Base-by-base conservation (phyloP, 2,797 vertebrate species). In the Hippocampus kuda region DNA sequence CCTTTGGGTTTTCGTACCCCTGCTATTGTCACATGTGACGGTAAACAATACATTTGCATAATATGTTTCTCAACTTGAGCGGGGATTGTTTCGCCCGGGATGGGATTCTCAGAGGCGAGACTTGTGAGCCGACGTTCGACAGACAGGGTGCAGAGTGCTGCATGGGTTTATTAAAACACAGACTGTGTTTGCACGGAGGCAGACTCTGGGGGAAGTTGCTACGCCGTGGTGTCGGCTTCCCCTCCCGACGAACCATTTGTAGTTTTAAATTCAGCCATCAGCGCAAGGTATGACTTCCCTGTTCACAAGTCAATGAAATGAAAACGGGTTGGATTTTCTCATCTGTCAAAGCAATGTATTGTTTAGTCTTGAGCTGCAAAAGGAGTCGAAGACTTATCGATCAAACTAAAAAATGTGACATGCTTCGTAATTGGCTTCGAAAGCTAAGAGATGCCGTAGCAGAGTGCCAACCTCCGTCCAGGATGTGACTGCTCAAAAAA, bases 11-110 rank as follows among this genome's bases (percentile, higher is more conserved):
- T 83, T 72, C 61, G 13, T 81, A 80, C 79, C 79, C 85, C 83
- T 18, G 78, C 81, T 84, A 79, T 82, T 84, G 83, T 88, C 83
- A 81, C 78, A 86, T 74, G 75, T 61, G 87, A 86, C 72, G 75
- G 86, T 84, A 86, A 88, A 87, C 85, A 88, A 81, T 69, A 59
- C 70, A 86, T 89, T 90, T 88, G 82, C 84, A 87, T 89, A 85
- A 84, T 84, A 77, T 76, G 83, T 77, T 79, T 80, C 79, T 85
- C 85, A 78, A 88, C 84, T 65, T 82, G 76, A 80, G 80, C 27
- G 68, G 69, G 76, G 77, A 76, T 38, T 84, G 77, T 79, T 74
- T 77, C 76, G 76, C 68, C 73, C 80, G 85, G 11, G 77, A 78
- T 71, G 71, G 42, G 71, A 81, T 79, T 85, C 85, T 88, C 86